Percentiles rank a stretch among this genome's conserved stretches.
Conservation (phyloP, 2,888 invertebrate species). For the Ichneumoninae sp. region DNA sequence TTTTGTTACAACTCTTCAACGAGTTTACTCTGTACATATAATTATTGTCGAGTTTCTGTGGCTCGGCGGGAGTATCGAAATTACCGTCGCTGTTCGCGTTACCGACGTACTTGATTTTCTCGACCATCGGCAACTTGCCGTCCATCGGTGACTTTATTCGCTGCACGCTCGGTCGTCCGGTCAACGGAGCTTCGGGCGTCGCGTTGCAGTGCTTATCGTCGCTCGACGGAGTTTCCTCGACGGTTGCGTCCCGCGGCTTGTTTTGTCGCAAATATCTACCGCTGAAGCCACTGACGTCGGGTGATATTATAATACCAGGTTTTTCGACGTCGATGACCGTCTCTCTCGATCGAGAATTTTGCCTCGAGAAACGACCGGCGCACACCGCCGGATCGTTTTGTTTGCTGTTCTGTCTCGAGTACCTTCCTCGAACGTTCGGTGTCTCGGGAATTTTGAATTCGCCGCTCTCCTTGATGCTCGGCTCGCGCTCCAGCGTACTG, state of each 20-base stretch:
- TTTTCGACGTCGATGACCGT: conserved; percentile 68
- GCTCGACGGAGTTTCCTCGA: conserved; percentile 22
- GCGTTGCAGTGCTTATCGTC: conserved; percentile 46
- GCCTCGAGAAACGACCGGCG: conserved; percentile 72
- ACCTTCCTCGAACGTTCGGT: conserved; percentile 71
- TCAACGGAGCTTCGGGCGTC: conserved; percentile 36
- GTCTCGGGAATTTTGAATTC: conserved; percentile 72
- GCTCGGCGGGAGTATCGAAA: conserved; percentile 71
- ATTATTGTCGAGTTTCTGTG: conserved; percentile 75
- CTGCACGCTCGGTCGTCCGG: conserved; percentile 37
- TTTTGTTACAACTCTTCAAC: conserved; percentile 52
- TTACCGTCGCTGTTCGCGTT: conserved; percentile 68
- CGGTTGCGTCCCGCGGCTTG: conserved; percentile 60
- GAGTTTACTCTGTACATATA: conserved; percentile 74
- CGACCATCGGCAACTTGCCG: conserved; percentile 65
- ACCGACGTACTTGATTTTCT: conserved; percentile 80
- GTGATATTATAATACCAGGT: conserved; percentile 72
- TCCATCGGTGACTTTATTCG: conserved; percentile 44
- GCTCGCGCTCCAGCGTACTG: conserved; percentile 81
- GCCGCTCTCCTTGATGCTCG: conserved; percentile 62
- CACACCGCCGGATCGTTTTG: conserved; percentile 67
- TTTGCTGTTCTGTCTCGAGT: conserved; percentile 76
- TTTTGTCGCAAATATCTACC: conserved; percentile 74
- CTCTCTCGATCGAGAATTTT: conserved; percentile 76
- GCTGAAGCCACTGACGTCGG: conserved; percentile 74